Percentiles rank a stretch among this genome's conserved stretches.
These are phyloP conservation scores for Hephaestus fuliginosus DNA, from an alignment of 2,797 vertebrate genomes.

Conservation along the genomic window DNA sequence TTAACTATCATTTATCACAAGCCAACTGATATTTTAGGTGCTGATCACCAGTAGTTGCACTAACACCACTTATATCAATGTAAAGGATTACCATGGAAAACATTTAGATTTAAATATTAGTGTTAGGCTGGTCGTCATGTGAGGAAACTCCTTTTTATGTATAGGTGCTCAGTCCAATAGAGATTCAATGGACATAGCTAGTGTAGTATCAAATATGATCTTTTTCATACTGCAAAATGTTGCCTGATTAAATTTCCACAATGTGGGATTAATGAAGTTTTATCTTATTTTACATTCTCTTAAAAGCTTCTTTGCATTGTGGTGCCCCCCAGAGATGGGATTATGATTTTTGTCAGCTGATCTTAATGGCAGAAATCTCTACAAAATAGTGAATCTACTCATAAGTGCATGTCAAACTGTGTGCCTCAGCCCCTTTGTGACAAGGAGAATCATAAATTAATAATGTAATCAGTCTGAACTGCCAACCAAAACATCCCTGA, in stretches of 20 bases:
- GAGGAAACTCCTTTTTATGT: background rate
- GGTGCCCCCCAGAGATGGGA: background rate
- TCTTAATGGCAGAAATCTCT: background rate
- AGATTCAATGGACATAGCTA: background rate
- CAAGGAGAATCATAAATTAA: background rate
- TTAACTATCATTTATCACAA: constrained; percentile 29
- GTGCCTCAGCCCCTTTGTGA: background rate
- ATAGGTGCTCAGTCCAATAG: background rate
- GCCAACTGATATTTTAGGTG: background rate
- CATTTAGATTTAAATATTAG: background rate
- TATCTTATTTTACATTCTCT: too few relatives aligned
- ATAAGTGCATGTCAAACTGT: background rate
- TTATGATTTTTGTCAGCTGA: background rate
- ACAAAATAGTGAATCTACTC: background rate
- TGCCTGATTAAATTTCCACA: background rate
- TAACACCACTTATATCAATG: too few relatives aligned
- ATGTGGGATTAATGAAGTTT: too few relatives aligned
- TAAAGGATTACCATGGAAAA: background rate
- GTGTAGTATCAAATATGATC: background rate
- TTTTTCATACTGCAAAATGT: background rate
- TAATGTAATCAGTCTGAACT: background rate
- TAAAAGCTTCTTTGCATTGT: background rate
- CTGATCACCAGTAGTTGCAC: background rate
- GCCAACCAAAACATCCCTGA: background rate
- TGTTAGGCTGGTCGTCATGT: background rate